Evolutionary conservation across 2,888 invertebrate genomes (phyloP).

Genomic region (Leptothorax acervorum): DNA sequence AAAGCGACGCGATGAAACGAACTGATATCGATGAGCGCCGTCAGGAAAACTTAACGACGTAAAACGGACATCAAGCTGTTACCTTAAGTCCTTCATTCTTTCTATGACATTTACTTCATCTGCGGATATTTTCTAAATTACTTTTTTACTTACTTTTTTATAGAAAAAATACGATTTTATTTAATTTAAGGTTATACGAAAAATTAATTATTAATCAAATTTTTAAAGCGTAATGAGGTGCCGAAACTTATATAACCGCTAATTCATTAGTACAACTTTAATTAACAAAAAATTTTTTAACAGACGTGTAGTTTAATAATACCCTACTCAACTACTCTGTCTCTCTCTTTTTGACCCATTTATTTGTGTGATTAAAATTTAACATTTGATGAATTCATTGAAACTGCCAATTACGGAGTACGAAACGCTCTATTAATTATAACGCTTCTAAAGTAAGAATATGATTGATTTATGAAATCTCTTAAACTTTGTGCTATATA

Average conservation of each 20-base stretch:
- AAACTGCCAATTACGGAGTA: not conserved
- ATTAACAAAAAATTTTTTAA: constrained; percentile 26
- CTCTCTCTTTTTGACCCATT: constrained; percentile 1
- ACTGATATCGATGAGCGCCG: constrained; percentile 22
- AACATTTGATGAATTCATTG: not conserved
- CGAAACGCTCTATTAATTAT: constrained; percentile 21
- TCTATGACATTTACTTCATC: not conserved
- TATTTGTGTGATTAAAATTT: constrained; percentile 31
- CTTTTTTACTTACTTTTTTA: not conserved
- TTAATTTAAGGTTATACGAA: not conserved
- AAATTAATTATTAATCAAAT: constrained; percentile 4
- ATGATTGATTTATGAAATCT: not conserved
- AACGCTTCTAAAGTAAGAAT: not conserved
- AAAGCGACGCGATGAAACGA: constrained; percentile 23
- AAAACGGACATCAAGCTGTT: constrained; percentile 8
- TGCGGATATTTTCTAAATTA: not conserved
- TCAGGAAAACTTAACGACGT: constrained; percentile 39
- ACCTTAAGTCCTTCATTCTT: not conserved
- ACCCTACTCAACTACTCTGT: too few relatives aligned
- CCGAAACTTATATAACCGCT: not conserved
- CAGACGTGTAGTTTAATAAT: not conserved
- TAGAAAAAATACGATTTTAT: not conserved
- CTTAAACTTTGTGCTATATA: not conserved
- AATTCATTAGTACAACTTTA: constrained; percentile 13
- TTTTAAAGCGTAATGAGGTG: not conserved